These are phyloP conservation scores for Pemphigus obesinymphae DNA, from an alignment of 1,140 invertebrate species.

Conservation along the genomic window DNA sequence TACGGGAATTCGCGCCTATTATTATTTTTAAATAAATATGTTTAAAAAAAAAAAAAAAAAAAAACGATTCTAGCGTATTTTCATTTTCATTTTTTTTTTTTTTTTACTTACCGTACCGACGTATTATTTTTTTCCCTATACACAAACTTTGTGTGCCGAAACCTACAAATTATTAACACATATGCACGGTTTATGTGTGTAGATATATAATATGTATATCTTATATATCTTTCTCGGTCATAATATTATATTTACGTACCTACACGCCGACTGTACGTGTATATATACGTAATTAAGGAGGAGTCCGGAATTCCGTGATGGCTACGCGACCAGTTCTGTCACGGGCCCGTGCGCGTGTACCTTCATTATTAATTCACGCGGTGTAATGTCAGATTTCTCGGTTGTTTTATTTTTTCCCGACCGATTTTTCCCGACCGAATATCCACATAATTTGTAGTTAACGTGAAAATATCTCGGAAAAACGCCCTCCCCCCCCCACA, in stretches of 20 bases:
- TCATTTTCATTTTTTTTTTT: background rate
- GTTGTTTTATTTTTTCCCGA: background rate
- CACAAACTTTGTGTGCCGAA: no score
- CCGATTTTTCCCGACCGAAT: background rate
- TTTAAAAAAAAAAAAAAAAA: no score
- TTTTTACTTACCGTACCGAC: no score
- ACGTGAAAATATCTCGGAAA: background rate
- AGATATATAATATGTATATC: no score
- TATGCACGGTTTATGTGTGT: background rate
- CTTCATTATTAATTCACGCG: slow-evolving; percentile 33
- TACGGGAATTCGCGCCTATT: no score
- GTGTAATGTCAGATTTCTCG: slow-evolving; percentile 13
- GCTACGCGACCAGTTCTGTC: slow-evolving; percentile 37
- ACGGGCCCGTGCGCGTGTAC: background rate
- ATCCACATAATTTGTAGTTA: background rate
- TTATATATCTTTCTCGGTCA: background rate
- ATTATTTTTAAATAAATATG: no score
- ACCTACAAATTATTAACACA: background rate
- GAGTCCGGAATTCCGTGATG: slow-evolving; percentile 37
- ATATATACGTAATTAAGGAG: slow-evolving; percentile 14
- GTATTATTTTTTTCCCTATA: no score
- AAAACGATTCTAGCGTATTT: no score
- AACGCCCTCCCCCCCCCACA: no score
- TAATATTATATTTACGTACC: background rate
- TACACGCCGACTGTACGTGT: background rate